Evolutionary conservation across 2,797 vertebrate species (phyloP).

Genomic region (Chaunax sp.): DNA sequence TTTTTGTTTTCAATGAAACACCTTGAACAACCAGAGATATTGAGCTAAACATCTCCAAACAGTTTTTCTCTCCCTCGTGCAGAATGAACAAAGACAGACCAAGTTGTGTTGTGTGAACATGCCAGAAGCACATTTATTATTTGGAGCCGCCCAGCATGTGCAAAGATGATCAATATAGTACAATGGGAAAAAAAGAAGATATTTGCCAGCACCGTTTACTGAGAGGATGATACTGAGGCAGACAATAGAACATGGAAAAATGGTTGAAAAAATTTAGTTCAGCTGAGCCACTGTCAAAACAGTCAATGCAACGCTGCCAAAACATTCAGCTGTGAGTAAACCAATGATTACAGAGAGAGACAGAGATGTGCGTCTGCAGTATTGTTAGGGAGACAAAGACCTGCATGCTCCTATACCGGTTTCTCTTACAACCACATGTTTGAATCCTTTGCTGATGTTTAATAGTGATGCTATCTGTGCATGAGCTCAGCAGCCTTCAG

Average conservation of each 20-base stretch:
- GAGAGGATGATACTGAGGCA: constrained; percentile 15
- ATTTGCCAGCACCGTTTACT: constrained; percentile 8
- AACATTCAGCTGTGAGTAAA: constrained; percentile 63
- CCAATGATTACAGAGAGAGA: constrained; percentile 38
- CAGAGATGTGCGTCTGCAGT: constrained; percentile 10
- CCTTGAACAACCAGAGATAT: no score
- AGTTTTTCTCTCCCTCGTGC: no score
- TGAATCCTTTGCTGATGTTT: constrained; percentile 20
- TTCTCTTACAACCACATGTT: constrained; percentile 16
- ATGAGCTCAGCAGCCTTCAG: background rate
- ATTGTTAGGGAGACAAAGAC: constrained; percentile 36
- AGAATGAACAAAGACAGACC: no score
- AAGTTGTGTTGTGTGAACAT: no score
- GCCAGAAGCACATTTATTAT: no score
- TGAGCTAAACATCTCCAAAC: no score
- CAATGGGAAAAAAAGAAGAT: no score
- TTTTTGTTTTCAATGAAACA: no score
- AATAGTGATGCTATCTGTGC: background rate
- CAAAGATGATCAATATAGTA: no score
- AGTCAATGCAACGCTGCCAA: constrained; percentile 38
- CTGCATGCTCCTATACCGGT: constrained; percentile 3
- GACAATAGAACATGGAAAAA: constrained; percentile 26
- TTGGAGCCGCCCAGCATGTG: no score
- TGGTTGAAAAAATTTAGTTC: constrained; percentile 44
- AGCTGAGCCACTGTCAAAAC: constrained; percentile 57